Evolutionary conservation across 2,888 invertebrate species (phyloP).

Genomic region (Andrena trimmerana): DNA sequence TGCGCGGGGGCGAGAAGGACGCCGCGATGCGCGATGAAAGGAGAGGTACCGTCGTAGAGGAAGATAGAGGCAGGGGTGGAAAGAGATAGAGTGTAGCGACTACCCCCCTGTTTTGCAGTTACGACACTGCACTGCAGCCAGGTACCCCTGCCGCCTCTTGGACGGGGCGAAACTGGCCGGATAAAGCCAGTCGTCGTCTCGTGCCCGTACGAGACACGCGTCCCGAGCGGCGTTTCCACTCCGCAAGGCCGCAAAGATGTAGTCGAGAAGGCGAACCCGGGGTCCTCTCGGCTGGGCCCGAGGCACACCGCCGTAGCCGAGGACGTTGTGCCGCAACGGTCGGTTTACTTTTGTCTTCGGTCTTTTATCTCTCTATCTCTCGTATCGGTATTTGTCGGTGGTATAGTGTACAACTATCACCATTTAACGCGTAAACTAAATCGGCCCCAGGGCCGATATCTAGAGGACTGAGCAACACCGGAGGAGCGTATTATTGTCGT

Average conservation of each 20-base stretch:
- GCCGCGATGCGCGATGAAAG: background rate
- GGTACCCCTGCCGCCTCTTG: conserved; percentile 54
- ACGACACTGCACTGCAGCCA: conserved; percentile 75
- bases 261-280: conserved; percentile 41
- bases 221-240: background rate
- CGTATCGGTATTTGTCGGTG: conserved; percentile 40
- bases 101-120: conserved; percentile 70
- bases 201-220: conserved; percentile 51
- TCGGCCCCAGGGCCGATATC: conserved; percentile 14
- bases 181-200: conserved; percentile 61
- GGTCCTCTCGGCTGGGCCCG: conserved; percentile 47
- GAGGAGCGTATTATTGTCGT: conserved; percentile 30
- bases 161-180: conserved; percentile 47
- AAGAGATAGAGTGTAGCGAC: conserved; percentile 32
- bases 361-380: conserved; percentile 43
- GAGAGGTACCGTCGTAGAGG: background rate
- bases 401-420: conserved; percentile 15
- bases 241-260: conserved; percentile 49
- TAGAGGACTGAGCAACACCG: conserved; percentile 31
- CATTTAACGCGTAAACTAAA: conserved; percentile 22
- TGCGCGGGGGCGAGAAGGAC: background rate
- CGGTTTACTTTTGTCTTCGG: conserved; percentile 45
- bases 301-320: conserved; percentile 13
- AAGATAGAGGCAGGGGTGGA: background rate
- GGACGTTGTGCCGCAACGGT: conserved; percentile 29